Base-by-base conservation (phyloP, 2,797 vertebrate genomes). In the Neosalanx taihuensis region DNA sequence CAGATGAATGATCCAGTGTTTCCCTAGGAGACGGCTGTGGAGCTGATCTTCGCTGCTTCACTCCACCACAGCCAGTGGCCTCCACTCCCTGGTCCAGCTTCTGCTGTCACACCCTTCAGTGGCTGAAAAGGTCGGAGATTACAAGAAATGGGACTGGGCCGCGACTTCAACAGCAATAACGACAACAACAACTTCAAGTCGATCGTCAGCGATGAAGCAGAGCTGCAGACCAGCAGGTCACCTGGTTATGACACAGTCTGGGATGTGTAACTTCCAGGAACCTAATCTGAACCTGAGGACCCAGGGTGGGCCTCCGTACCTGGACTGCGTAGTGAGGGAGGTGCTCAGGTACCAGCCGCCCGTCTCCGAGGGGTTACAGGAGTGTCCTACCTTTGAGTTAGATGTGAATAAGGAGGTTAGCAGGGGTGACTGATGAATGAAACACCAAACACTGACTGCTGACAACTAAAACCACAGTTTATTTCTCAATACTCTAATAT, bases 1-100 rank as follows among this genome's bases (percentile, higher is more conserved):
- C 51, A 53, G 51, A 17, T 17, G 15, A 53, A 53, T 17, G 51
- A n/a, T 6, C 6, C 18, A 7, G 23, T 60, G 7, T 60, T 12
- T 26, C n/a, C 23, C 58, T 89, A 99, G 97, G 97, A 99, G 86
- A 95, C 94, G 0, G 96, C 96, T 0, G 93, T 99, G 65, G 97
- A 99, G 88, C 78, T 99, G 78, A 96, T 99, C 83, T 99, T 99
- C 37, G 97, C 97, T 0, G 96, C 97, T n/a, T 68, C 98, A 98
- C 89, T 96, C 97, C 85, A 99, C 97, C 78, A 99, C 96, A 1
- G 96, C 97, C 72, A 99, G 97, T 2, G 97, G 97, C 65, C 95
- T 95, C 81, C 98, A 97, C 0, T 99, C 97, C 1, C 92, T 99
- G 71, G 85, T 98, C 53, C 90, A 99, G 66, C 93, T 97, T 79